Conservation (phyloP, 2,888 invertebrate species). For the Tyria jacobaeae region DNA sequence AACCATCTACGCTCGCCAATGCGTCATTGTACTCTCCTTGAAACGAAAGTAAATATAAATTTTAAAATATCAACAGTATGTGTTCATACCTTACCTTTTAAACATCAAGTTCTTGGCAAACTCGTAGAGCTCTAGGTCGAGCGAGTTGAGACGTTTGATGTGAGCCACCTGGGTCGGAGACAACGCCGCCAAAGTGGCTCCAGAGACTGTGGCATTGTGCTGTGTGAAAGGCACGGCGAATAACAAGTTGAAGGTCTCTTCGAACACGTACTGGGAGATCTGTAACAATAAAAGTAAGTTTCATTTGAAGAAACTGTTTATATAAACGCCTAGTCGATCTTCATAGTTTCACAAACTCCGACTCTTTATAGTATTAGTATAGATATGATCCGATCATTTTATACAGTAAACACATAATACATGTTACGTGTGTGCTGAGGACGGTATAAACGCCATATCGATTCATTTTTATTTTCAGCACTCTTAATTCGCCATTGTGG, state of each 20-base stretch:
- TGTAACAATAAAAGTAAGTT: conserved; percentile 56
- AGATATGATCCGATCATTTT: too few species aligned
- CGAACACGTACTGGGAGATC: conserved; percentile 97
- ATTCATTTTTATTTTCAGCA: too few species aligned
- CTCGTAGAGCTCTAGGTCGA: conserved; percentile 97
- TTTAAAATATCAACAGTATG: not conserved
- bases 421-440: too few species aligned
- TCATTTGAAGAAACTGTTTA: not conserved
- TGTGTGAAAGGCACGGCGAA: conserved; percentile 97
- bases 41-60: not conserved
- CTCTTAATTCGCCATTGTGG: too few species aligned
- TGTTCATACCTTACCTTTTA: conserved; percentile 88
- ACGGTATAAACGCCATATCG: too few species aligned
- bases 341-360: too few species aligned
- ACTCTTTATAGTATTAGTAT: too few species aligned
- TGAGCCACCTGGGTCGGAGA: conserved; percentile 90
- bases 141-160: conserved; percentile 92
- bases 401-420: too few species aligned
- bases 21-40: too few species aligned
- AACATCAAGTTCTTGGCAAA: conserved; percentile 96
- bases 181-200: conserved; percentile 92
- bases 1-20: not conserved
- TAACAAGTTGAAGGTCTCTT: conserved; percentile 96
- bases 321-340: too few species aligned
- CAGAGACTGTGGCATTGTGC: conserved; percentile 96